A percentile compares a stretch with the other conserved stretches of the same genome.
phyloP scores from a whole-genome alignment of 35 echinoderm and acorn worm genomes.

The Ptychodera flava region DNA sequence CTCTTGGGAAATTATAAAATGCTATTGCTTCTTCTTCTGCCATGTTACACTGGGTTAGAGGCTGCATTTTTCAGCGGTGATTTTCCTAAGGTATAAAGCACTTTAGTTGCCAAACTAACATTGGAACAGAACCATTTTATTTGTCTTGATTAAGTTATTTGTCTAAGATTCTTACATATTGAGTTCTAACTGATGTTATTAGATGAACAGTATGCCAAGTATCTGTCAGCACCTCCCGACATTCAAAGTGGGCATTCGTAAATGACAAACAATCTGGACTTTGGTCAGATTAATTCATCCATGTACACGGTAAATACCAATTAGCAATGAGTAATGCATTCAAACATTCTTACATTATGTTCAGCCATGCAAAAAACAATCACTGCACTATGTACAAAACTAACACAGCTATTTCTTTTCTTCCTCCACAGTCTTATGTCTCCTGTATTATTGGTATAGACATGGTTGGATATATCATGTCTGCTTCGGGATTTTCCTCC shows the following conservation, averaged over 20 bases:
- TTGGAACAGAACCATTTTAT: background rate
- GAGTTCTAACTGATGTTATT: background rate
- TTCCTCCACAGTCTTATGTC: background rate
- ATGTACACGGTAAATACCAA: no score
- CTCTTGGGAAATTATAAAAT: background rate
- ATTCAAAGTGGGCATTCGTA: background rate
- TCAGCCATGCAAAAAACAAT: background rate
- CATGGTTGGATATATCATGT: background rate
- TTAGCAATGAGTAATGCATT: no score
- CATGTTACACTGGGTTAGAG: background rate
- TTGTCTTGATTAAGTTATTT: no score
- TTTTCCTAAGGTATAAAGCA: background rate
- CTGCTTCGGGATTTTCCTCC: background rate
- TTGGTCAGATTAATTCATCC: background rate
- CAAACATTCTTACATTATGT: background rate
- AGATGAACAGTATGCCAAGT: background rate
- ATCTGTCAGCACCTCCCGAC: background rate
- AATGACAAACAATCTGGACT: background rate
- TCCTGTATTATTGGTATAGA: background rate
- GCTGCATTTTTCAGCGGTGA: background rate
- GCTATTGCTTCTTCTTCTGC: background rate
- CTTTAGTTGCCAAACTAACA: background rate
- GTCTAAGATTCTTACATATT: no score
- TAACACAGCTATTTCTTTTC: background rate
- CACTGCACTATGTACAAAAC: background rate